These are phyloP conservation scores for Drosophila grimshawi DNA, from an alignment of 1,140 invertebrate species.

Conservation along the genomic window DNA sequence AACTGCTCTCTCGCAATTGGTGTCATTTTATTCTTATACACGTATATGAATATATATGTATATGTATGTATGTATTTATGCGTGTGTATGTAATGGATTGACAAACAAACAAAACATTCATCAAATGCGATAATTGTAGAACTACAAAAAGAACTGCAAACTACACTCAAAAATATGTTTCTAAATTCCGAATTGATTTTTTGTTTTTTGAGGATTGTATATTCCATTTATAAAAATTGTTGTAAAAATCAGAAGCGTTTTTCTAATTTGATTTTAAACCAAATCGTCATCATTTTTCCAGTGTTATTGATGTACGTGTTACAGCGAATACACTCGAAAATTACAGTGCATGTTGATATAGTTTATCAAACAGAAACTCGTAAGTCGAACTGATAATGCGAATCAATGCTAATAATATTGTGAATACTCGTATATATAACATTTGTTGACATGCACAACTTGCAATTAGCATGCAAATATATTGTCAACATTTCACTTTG, in stretches of 20 bases:
- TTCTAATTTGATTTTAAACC: too few relatives aligned
- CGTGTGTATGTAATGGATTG: not conserved
- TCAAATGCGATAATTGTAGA: not conserved
- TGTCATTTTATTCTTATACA: constrained; percentile 9
- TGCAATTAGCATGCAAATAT: constrained; percentile 43
- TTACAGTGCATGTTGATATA: too few relatives aligned
- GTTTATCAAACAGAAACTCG: not conserved
- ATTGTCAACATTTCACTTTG: constrained; percentile 41
- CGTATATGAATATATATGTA: too few relatives aligned
- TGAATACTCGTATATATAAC: not conserved
- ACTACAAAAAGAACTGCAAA: not conserved
- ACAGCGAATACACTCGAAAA: too few relatives aligned
- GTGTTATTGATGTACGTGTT: too few relatives aligned
- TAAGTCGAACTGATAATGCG: constrained; percentile 19
- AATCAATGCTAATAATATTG: not conserved
- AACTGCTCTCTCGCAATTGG: constrained; percentile 45
- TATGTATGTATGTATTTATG: not conserved
- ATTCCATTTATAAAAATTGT: too few relatives aligned
- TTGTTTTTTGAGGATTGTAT: too few relatives aligned
- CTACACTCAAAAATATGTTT: too few relatives aligned
- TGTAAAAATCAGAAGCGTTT: too few relatives aligned
- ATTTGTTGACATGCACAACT: constrained; percentile 35
- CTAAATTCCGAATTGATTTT: too few relatives aligned
- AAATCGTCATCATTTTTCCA: too few relatives aligned
- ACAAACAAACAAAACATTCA: not conserved